These are phyloP conservation scores for Mythimna pallens DNA, from an alignment of 2,888 invertebrate genomes.

Conservation along the genomic window DNA sequence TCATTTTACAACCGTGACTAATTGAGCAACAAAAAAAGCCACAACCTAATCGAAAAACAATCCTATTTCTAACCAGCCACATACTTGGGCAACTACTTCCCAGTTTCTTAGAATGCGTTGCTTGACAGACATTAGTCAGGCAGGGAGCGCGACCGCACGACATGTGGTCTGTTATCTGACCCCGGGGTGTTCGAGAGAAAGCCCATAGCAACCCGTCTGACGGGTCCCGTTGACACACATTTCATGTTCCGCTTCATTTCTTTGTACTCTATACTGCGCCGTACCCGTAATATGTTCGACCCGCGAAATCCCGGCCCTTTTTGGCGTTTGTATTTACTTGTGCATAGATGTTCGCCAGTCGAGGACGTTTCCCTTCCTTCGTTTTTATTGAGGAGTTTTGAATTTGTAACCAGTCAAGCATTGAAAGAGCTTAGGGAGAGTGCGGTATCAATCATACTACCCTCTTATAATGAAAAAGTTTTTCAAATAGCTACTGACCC, in stretches of 20 bases:
- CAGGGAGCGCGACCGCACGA: slow-evolving; percentile 62
- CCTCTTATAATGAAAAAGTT: background rate
- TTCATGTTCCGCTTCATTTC: slow-evolving; percentile 68
- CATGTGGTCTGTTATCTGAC: slow-evolving; percentile 74
- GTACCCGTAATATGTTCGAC: slow-evolving; percentile 39
- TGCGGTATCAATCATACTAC: background rate
- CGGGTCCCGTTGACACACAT: slow-evolving; percentile 81
- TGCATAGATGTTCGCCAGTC: slow-evolving; percentile 8
- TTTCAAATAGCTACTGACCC: background rate
- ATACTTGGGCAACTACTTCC: slow-evolving; percentile 33
- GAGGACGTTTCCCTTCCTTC: background rate
- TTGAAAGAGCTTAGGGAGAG: slow-evolving; percentile 1
- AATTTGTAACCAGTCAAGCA: slow-evolving; percentile 8
- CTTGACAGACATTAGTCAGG: slow-evolving; percentile 60
- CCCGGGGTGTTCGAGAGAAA: slow-evolving; percentile 77
- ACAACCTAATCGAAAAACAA: slow-evolving; percentile 29
- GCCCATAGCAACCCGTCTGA: slow-evolving; percentile 80
- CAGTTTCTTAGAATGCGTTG: slow-evolving; percentile 51
- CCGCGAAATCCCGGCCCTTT: slow-evolving; percentile 39
- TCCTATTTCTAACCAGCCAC: slow-evolving; percentile 11
- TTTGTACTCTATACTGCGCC: slow-evolving; percentile 57
- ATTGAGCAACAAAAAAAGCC: slow-evolving; percentile 25
- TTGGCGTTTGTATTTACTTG: slow-evolving; percentile 32
- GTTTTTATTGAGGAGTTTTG: slow-evolving; percentile 11
- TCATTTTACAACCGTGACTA: slow-evolving; percentile 29